Base-by-base conservation (phyloP, 2,797 vertebrate genomes). In the Parauchenoglanis punctatus region DNA sequence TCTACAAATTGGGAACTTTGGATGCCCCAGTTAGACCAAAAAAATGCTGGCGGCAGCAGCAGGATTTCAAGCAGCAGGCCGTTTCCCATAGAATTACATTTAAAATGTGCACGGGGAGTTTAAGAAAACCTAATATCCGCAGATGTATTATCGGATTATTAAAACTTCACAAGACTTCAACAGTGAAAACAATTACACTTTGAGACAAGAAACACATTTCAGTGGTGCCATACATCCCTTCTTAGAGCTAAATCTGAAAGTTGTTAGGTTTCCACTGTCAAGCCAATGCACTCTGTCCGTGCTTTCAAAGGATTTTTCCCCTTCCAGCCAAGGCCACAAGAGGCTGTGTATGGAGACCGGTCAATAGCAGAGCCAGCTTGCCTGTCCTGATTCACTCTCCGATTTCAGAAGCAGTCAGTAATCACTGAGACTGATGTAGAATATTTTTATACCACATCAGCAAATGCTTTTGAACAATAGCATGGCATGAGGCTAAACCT, bases 321-420 rank as follows among this genome's bases (percentile, higher is more conserved):
- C 6, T 46, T 63, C 44, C 28, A 67, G 12, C 35, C 25, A 0
- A 72, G 40, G 63, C 49, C 52, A 59, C 75, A 84, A 28, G 54
- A 61, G 83, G 44, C 40, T 31, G 72, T 0, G n/a, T n/a, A 65
- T 76, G 6, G 40, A 77, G 23, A 70, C 17, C 59, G 65, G 31
- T 86, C 25, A 54, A 70, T 72, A 31, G 81, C 52, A 72, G 52
- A 86, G 70, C 68, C 68, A 87, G 58, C 70, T 83, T 54, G 68
- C n/a, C 18, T 0, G 25, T 59, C 6, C 58, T 3, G 20, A 67
- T 35, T 31, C 56, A 25, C 58, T 56, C 31, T 54, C 68, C 56
- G 0, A 49, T 40, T 82, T 82, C 56, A 86, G 40, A 56, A 86
- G 65, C n/a, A 63, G 78, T 80, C 75, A 82, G 40, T 63, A 31